Evolutionary conservation across 2,888 invertebrate species (phyloP).

Genomic region (Epirrhoe alternata): DNA sequence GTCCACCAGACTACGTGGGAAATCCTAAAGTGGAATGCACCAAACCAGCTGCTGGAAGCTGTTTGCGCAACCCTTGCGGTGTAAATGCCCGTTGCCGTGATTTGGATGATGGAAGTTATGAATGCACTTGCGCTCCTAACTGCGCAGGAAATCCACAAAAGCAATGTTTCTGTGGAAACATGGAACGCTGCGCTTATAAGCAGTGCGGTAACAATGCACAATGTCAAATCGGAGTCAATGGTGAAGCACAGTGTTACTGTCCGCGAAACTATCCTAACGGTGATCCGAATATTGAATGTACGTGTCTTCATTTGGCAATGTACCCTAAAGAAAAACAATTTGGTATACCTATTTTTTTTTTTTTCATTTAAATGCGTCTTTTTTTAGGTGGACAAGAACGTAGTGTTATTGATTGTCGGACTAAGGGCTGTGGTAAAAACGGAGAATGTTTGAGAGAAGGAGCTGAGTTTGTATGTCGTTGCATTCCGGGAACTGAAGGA

Average conservation of each 20-base stretch:
- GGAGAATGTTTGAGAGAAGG: conserved; percentile 95
- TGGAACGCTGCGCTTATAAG: conserved; percentile 91
- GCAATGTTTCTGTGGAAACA: conserved; percentile 91
- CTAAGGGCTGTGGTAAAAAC: conserved; percentile 92
- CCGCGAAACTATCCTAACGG: conserved; percentile 93
- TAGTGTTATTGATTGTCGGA: conserved; percentile 90
- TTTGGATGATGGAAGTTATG: conserved; percentile 89
- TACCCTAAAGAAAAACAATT: not conserved
- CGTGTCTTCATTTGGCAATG: conserved; percentile 64
- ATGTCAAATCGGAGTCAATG: conserved; percentile 88
- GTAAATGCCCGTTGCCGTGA: conserved; percentile 93
- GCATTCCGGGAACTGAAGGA: conserved; percentile 90
- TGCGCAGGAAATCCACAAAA: conserved; percentile 93
- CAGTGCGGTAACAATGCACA: conserved; percentile 93
- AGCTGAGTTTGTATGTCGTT: conserved; percentile 92
- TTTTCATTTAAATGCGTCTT: too few species aligned
- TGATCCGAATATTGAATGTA: conserved; percentile 94
- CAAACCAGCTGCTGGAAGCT: conserved; percentile 89
- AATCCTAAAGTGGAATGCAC: conserved; percentile 92
- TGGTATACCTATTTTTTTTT: not conserved
- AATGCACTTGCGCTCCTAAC: conserved; percentile 92
- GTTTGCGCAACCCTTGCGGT: conserved; percentile 93
- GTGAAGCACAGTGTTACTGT: conserved; percentile 93
- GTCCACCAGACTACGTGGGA: conserved; percentile 91
- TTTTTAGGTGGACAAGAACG: conserved; percentile 87